phyloP scores from a whole-genome alignment of 2,888 invertebrate genomes.

The Altica lythri region DNA sequence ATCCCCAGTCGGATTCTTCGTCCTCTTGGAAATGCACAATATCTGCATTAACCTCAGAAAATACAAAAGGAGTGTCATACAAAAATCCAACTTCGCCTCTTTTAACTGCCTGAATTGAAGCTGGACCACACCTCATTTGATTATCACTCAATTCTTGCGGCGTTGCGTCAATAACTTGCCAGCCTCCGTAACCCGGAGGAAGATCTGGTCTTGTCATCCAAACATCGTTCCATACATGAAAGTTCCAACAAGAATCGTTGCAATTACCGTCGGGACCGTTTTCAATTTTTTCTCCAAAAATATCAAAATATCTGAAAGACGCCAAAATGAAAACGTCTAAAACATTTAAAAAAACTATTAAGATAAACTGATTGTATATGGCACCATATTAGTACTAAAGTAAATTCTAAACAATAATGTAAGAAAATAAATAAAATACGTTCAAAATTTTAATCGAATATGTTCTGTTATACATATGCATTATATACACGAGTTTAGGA shows the following conservation, averaged over 20 bases:
- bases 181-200: conserved; percentile 73
- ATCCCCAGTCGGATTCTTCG: conserved; percentile 67
- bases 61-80: conserved; percentile 76
- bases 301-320: conserved; percentile 63
- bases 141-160: conserved; percentile 72
- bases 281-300: conserved; percentile 68
- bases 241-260: conserved; percentile 76
- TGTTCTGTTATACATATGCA: too few species aligned
- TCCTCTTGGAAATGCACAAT: conserved; percentile 78
- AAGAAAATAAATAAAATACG: too few species aligned
- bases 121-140: conserved; percentile 66
- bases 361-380: too few species aligned
- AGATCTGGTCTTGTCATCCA: conserved; percentile 78
- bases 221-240: conserved; percentile 82
- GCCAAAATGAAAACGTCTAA: too few species aligned
- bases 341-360: too few species aligned
- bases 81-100: conserved; percentile 66
- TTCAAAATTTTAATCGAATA: too few species aligned
- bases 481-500: too few species aligned
- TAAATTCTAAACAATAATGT: too few species aligned
- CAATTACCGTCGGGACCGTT: conserved; percentile 72
- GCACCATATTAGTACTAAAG: too few species aligned
- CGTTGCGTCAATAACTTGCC: conserved; percentile 83
- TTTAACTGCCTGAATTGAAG: conserved; percentile 71
- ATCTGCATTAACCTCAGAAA: conserved; percentile 78